These are phyloP conservation scores for Atrichornis clamosus DNA, from an alignment of 2,113 vertebrate genomes.

Conservation along the genomic window DNA sequence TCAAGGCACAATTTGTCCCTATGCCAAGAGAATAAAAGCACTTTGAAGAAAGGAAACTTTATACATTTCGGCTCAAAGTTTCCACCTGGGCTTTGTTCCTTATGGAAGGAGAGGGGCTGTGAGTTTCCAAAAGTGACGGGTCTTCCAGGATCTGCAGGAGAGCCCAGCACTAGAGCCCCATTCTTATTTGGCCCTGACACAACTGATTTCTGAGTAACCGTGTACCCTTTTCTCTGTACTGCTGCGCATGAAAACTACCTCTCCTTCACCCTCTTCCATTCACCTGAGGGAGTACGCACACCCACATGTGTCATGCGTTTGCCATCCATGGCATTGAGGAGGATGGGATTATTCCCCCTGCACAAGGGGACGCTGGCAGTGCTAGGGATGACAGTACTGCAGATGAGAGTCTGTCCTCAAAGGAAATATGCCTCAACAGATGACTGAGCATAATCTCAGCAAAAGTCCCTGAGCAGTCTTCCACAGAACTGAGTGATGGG, in stretches of 20 bases:
- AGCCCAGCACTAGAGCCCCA: neutral
- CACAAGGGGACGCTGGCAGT: accelerated
- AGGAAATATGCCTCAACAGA: neutral
- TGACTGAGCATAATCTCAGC: neutral
- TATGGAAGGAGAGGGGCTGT: neutral
- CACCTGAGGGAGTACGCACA: accelerated
- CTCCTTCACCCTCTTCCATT: neutral
- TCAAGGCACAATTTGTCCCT: slow-evolving; percentile 59
- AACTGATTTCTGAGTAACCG: neutral
- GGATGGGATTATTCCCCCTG: neutral
- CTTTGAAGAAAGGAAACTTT: slow-evolving; percentile 64
- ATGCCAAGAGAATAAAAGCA: slow-evolving; percentile 58
- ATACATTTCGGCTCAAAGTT: slow-evolving; percentile 19
- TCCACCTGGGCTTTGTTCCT: slow-evolving; percentile 55
- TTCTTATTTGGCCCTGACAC: neutral
- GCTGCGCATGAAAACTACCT: neutral
- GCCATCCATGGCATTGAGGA: accelerated
- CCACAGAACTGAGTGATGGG: neutral
- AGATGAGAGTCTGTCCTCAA: neutral
- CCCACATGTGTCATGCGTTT: accelerated
- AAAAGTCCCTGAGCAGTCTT: neutral
- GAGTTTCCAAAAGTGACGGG: slow-evolving; percentile 18
- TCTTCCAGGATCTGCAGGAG: neutral
- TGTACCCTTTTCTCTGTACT: neutral
- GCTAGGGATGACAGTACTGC: neutral